A percentile compares a stretch with the other conserved stretches of the same genome.
Evolutionary conservation across 2,797 vertebrate species (phyloP).

Genomic region (Tenualosa ilisha): DNA sequence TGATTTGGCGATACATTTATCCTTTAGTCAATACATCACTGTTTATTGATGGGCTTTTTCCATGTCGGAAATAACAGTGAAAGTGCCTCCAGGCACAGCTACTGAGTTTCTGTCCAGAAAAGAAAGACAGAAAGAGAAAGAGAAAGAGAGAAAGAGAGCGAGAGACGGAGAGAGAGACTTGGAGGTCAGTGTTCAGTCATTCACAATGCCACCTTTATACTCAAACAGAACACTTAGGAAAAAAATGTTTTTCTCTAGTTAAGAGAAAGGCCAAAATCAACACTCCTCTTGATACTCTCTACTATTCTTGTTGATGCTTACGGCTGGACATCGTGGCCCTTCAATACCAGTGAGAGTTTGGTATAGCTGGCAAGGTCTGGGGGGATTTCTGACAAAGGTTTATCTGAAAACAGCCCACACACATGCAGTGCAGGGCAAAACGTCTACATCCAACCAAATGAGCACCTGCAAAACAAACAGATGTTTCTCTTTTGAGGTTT

Average conservation of each 20-base stretch:
- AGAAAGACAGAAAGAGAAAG: not conserved
- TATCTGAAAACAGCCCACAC: constrained; percentile 51
- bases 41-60: not conserved
- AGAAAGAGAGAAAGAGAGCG: not conserved
- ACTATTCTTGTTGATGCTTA: not conserved
- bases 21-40: not conserved
- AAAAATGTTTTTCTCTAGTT: constrained; percentile 22
- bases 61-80: constrained; percentile 2
- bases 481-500: constrained; percentile 70
- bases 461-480: constrained; percentile 76
- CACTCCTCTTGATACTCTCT: not conserved
- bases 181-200: not conserved
- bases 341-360: not conserved
- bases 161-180: not conserved
- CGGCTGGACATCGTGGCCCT: not conserved
- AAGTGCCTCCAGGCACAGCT: not conserved
- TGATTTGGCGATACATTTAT: constrained; percentile 1
- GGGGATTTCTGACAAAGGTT: not conserved
- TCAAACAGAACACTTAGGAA: not conserved
- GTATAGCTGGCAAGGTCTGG: not conserved
- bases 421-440: constrained; percentile 56
- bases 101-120: not conserved
- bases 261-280: constrained; percentile 20
- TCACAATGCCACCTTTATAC: not conserved
- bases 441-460: constrained; percentile 72